phyloP scores from a whole-genome alignment of 2,113 vertebrate genomes.

The Bubo blakistoni region DNA sequence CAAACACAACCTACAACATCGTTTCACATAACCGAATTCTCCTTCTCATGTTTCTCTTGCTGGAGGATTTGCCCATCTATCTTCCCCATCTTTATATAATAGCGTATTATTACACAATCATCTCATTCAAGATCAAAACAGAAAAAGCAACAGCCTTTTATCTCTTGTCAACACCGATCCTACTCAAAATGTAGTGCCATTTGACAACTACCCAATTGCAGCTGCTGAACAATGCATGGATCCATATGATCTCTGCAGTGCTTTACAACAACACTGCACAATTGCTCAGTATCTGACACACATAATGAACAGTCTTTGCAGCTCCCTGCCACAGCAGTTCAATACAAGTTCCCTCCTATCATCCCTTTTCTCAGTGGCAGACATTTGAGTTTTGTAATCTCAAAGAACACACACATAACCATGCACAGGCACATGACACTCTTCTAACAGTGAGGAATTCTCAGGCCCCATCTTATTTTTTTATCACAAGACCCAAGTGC shows the following conservation, averaged over 20 bases:
- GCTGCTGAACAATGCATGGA: background rate
- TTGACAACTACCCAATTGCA: background rate
- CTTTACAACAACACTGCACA: background rate
- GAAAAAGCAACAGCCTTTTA: background rate
- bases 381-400: background rate
- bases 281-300: background rate
- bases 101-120: background rate
- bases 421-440: rapidly evolving
- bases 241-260: background rate
- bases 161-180: background rate
- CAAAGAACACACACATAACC: background rate
- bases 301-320: background rate
- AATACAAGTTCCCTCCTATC: background rate
- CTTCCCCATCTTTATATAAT: background rate
- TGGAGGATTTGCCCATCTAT: background rate
- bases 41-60: background rate
- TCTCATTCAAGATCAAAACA: background rate
- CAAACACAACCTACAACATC: background rate
- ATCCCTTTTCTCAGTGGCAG: background rate
- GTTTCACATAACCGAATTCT: background rate
- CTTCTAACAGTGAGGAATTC: background rate
- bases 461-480: background rate
- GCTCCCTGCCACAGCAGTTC: background rate
- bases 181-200: background rate
- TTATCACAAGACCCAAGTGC: background rate